Conservation (phyloP, 1,140 invertebrate genomes). For the Lasioglossum albipes region DNA sequence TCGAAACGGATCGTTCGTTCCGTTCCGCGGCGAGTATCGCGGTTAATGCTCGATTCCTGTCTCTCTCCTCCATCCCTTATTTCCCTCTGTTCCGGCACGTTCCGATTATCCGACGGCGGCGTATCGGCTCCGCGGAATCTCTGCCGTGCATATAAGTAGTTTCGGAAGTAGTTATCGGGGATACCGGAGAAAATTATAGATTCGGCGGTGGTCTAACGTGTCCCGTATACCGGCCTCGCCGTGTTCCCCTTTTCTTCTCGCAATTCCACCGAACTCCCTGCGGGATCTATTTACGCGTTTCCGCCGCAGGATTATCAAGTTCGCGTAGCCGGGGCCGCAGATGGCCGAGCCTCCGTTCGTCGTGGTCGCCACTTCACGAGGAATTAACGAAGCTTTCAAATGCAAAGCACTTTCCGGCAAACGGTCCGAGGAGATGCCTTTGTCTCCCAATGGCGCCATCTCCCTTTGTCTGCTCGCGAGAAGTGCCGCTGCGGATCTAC, state of each 20-base stretch:
- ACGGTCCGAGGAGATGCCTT: slow-evolving; percentile 13
- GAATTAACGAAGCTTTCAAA: slow-evolving; percentile 54
- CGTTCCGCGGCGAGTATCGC: not conserved
- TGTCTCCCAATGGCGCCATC: not conserved
- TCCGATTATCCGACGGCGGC: slow-evolving; percentile 31
- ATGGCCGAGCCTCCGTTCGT: slow-evolving; percentile 16
- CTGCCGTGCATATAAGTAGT: slow-evolving; percentile 50
- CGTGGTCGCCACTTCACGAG: not conserved
- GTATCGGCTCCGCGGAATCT: slow-evolving; percentile 42
- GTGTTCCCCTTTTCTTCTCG: not conserved
- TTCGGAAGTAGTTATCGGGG: slow-evolving; percentile 52
- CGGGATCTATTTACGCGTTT: not conserved
- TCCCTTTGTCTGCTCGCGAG: not conserved
- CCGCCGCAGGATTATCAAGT: slow-evolving; percentile 46
- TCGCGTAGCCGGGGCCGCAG: slow-evolving; percentile 10
- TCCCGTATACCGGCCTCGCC: not conserved
- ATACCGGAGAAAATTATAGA: slow-evolving; percentile 51
- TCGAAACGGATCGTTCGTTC: not conserved
- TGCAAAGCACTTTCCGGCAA: slow-evolving; percentile 42
- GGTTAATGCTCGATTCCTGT: not conserved
- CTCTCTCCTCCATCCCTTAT: not conserved
- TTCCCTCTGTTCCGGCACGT: not conserved
- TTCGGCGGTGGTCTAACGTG: slow-evolving; percentile 2
- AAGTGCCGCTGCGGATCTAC: too few species aligned
- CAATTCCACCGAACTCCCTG: not conserved